Evolutionary conservation across 2,888 invertebrate genomes (phyloP).

Genomic region (Pycnomerus fuliginosus): DNA sequence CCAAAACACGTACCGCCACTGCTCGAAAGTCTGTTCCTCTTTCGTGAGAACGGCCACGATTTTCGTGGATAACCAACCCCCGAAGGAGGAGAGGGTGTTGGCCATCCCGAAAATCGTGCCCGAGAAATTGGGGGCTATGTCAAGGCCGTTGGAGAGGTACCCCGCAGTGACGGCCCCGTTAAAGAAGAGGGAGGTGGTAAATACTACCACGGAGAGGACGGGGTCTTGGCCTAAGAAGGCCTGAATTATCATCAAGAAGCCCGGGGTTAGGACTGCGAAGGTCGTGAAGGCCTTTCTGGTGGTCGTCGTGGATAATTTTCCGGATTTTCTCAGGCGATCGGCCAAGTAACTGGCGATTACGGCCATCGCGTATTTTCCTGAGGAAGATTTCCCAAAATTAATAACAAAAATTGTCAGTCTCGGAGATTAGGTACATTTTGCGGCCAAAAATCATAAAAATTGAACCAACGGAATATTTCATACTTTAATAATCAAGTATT

Average conservation of each 20-base stretch:
- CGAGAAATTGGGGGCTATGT: constrained; percentile 86
- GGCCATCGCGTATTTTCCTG: constrained; percentile 75
- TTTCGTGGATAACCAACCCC: constrained; percentile 78
- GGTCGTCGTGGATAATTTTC: constrained; percentile 69
- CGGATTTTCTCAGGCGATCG: constrained; percentile 67
- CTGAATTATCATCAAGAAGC: constrained; percentile 73
- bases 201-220: constrained; percentile 72
- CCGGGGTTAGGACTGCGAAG: constrained; percentile 64
- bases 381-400: background rate
- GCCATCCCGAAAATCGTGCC: constrained; percentile 88
- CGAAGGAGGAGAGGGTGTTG: constrained; percentile 81
- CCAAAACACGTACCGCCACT: constrained; percentile 83
- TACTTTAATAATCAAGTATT: no score
- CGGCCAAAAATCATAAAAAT: no score
- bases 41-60: constrained; percentile 79
- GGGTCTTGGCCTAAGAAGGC: constrained; percentile 71
- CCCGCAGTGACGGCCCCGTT: constrained; percentile 87
- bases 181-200: constrained; percentile 76
- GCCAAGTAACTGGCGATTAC: constrained; percentile 72
- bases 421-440: no score
- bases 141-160: constrained; percentile 81
- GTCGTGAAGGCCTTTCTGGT: constrained; percentile 70
- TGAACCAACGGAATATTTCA: no score
- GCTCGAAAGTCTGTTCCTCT: constrained; percentile 68
- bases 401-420: no score